Evolutionary conservation across 1,140 invertebrate species (phyloP).

Genomic region (Ceratina calcarata): DNA sequence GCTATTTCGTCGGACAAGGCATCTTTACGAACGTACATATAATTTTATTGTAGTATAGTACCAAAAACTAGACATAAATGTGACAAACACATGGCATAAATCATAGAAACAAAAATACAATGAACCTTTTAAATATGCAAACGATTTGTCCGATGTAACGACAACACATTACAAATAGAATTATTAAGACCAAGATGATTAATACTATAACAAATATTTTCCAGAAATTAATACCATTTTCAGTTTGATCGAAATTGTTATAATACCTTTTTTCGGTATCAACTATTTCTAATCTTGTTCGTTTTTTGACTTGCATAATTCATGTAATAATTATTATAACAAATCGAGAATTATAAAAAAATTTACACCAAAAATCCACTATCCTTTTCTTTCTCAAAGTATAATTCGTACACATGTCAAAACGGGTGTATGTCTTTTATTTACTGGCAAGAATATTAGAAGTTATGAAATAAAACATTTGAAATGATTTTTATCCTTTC

Average conservation of each 20-base stretch:
- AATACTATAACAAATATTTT: constrained; percentile 20
- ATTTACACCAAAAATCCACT: too few species aligned
- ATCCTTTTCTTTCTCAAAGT: not conserved
- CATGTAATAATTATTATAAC: not conserved
- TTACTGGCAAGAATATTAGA: constrained; percentile 4
- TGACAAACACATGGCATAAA: constrained; percentile 6
- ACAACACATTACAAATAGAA: constrained; percentile 18
- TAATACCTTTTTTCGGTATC: constrained; percentile 16
- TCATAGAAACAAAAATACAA: constrained; percentile 1
- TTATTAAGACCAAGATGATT: not conserved
- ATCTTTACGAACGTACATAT: constrained; percentile 27
- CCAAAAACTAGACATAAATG: constrained; percentile 5
- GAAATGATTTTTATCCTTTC: not conserved
- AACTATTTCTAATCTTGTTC: not conserved
- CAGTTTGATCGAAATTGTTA: constrained; percentile 4
- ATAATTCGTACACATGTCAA: not conserved
- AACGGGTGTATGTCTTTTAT: not conserved
- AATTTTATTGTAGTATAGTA: constrained; percentile 28
- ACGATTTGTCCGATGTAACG: constrained; percentile 15
- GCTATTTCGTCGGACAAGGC: not conserved
- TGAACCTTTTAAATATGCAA: constrained; percentile 32
- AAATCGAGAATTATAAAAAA: constrained; percentile 10
- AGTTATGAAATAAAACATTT: constrained; percentile 24
- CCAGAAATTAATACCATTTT: constrained; percentile 19
- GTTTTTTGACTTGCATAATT: constrained; percentile 10